phyloP scores from a whole-genome alignment of 2,113 vertebrate species.

The Mormoops blainvillei region DNA sequence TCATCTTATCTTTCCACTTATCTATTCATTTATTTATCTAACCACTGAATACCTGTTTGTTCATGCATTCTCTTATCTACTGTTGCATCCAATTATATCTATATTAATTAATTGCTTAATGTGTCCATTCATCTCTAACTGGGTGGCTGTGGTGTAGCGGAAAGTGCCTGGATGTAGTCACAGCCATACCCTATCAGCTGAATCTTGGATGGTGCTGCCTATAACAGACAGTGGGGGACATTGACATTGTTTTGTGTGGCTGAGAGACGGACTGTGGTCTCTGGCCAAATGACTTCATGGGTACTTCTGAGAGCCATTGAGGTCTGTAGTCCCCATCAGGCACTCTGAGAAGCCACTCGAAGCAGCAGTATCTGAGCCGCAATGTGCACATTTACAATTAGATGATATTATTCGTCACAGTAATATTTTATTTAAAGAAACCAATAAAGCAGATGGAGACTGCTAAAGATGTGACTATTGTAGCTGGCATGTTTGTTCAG shows the following conservation, averaged over 20 bases:
- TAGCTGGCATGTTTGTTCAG: constrained; percentile 54
- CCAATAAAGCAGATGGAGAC: constrained; percentile 64
- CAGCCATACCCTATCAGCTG: background rate
- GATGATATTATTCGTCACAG: constrained; percentile 51
- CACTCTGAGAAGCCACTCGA: constrained; percentile 25
- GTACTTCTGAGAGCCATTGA: background rate
- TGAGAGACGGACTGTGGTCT: background rate
- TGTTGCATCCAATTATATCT: background rate
- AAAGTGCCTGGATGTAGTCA: background rate
- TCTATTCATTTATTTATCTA: background rate
- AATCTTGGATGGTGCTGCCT: background rate
- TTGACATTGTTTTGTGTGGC: background rate
- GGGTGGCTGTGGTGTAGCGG: background rate
- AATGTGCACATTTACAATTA: constrained; percentile 46
- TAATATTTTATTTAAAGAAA: constrained; percentile 70
- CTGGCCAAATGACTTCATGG: background rate
- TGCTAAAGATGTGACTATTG: constrained; percentile 43
- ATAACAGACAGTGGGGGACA: background rate
- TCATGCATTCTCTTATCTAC: background rate
- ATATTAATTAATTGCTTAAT: background rate
- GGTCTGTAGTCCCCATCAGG: background rate
- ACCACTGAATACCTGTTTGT: background rate
- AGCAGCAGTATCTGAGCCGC: background rate
- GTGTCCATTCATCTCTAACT: background rate
- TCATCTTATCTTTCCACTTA: background rate